Base-by-base conservation (phyloP, 2,113 vertebrate species). In the Psammodynastes pulverulentus region DNA sequence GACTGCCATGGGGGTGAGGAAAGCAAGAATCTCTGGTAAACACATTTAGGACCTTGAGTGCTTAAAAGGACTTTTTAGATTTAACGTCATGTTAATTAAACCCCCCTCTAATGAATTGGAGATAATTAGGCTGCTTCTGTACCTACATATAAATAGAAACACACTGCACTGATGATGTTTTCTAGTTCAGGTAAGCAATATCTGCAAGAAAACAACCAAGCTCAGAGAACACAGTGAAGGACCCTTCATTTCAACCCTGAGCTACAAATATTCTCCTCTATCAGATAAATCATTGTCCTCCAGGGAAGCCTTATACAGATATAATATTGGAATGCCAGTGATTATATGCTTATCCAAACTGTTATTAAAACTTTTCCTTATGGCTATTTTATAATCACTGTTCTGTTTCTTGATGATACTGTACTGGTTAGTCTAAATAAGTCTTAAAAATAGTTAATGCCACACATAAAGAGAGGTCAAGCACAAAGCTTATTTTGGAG, bases 311-410 rank as follows among this genome's bases (percentile, higher is more conserved):
- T 26, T 43, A 39, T 43, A 24, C 49, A 39, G 12, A 46, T 62
- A 49, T 13, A 86, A 45, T 26, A 46, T 53, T 5, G 12, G 34
- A 9, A 23, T 58, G 51, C 21, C 12, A 48, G 43, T 54, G 29
- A 29, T 13, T 88, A 56, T 49, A 85, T 29, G 15, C 7, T 29
- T 48, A 49, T 92, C 23, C 17, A 62, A 23, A 86, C 46, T 86
- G 58, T 45, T 26, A 52, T 84, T 49, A 72, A 94, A 93, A 29
- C 54, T 48, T 90, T 24, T 91, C 58, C 91, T 87, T 9, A 4
- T 58, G 87, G 91, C n/a, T 34, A 58, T 87, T n/a, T 48, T 45
- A 93, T 89, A 43, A 46, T 85, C 53, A 15, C 12, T 53, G 26
- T 29, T 2, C 39, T 48, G 4, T 19, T 84, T 5, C n/a, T 34